Conservation (phyloP, 2,797 vertebrate genomes). For the Enteromius mattozi region DNA sequence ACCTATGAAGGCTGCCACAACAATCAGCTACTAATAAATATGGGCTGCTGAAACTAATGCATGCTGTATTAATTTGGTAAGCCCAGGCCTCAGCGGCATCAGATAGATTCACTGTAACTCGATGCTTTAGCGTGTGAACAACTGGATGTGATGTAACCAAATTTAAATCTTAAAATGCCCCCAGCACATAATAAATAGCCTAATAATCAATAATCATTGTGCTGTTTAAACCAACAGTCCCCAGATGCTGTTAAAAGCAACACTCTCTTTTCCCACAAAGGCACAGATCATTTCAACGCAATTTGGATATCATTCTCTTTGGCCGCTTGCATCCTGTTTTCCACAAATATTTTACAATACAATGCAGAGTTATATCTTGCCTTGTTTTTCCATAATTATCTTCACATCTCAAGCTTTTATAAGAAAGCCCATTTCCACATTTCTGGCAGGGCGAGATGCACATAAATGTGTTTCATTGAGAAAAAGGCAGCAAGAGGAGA, state of each 20-base stretch:
- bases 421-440: conserved; percentile 62
- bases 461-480: conserved; percentile 75
- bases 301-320: conserved; percentile 69
- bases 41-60: neutral
- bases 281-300: conserved; percentile 62
- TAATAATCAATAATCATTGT: conserved; percentile 65
- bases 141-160: conserved; percentile 10
- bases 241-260: conserved; percentile 51
- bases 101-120: neutral
- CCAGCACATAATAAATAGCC: conserved; percentile 64
- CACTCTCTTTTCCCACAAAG: conserved; percentile 26
- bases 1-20: neutral
- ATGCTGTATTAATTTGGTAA: neutral
- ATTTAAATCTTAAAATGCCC: conserved; percentile 31
- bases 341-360: conserved; percentile 33
- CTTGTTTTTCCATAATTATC: conserved; percentile 63
- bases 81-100: neutral
- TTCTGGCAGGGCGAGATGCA: conserved; percentile 65
- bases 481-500: conserved; percentile 71
- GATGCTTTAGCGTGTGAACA: neutral
- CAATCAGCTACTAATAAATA: neutral
- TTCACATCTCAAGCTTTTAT: conserved; percentile 67
- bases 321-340: conserved; percentile 40
- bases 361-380: conserved; percentile 57
- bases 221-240: conserved; percentile 62